Evolutionary conservation across 2,113 vertebrate species (phyloP).

Genomic region (Bujurquina vittata): DNA sequence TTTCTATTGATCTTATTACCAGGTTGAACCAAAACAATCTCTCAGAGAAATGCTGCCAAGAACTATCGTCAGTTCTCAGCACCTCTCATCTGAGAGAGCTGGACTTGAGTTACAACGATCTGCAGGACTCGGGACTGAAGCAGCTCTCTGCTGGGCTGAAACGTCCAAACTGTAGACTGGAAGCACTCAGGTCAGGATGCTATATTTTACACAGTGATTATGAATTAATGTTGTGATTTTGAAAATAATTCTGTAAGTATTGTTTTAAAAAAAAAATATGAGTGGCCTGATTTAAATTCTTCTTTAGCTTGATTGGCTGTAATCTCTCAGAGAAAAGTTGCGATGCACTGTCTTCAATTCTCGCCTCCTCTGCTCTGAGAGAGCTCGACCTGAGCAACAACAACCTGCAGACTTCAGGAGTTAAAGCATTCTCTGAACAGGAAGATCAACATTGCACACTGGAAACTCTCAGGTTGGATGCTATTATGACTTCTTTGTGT

Average conservation of each 20-base stretch:
- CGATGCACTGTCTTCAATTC: background rate
- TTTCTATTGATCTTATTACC: background rate
- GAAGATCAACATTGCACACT: background rate
- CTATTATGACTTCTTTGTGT: background rate
- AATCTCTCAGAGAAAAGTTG: background rate
- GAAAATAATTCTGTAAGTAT: background rate
- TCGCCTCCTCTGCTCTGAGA: background rate
- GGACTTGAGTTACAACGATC: background rate
- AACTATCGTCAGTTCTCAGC: background rate
- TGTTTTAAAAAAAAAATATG: too few relatives aligned
- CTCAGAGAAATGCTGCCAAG: background rate
- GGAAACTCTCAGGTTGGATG: background rate
- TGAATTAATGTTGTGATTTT: background rate
- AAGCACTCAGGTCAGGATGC: background rate
- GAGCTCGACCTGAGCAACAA: slow-evolving; percentile 14
- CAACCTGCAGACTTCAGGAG: background rate
- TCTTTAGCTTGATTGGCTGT: background rate
- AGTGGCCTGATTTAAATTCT: background rate
- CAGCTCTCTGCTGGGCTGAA: background rate
- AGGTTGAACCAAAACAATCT: slow-evolving; percentile 16
- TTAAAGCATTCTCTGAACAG: background rate
- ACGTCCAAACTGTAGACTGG: background rate
- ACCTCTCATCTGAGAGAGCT: background rate
- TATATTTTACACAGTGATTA: background rate
- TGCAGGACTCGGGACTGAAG: background rate